Conservation (phyloP, 2,888 invertebrate genomes). For the Listrodromus nycthemerus region DNA sequence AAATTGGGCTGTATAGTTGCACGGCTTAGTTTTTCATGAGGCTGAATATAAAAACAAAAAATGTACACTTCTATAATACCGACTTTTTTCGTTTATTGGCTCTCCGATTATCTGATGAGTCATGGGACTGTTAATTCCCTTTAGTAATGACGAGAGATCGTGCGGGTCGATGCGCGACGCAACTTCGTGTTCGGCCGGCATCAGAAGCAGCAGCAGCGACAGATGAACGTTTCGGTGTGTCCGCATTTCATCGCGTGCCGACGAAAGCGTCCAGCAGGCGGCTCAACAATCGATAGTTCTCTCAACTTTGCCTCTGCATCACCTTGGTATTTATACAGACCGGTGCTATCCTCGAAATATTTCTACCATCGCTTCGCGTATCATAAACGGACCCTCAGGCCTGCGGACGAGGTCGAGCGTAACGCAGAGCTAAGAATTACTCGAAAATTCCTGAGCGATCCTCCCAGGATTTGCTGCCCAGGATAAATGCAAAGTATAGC, state of each 20-base stretch:
- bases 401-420: constrained; percentile 56
- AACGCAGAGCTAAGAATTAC: constrained; percentile 41
- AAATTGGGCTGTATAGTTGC: constrained; percentile 1
- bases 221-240: constrained; percentile 38
- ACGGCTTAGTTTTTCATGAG: background rate
- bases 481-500: constrained; percentile 12
- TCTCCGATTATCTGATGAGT: constrained; percentile 43
- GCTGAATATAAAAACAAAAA: no score
- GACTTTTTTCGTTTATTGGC: constrained; percentile 41
- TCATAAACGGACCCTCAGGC: constrained; percentile 60
- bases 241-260: constrained; percentile 43
- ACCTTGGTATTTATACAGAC: constrained; percentile 29
- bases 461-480: background rate
- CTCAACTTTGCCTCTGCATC: constrained; percentile 18
- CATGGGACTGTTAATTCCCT: constrained; percentile 37
- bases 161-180: constrained; percentile 8
- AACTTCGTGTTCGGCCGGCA: constrained; percentile 3
- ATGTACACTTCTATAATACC: no score
- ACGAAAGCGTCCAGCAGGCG: constrained; percentile 6
- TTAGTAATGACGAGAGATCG: constrained; percentile 33
- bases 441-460: constrained; percentile 48
- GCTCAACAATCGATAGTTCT: constrained; percentile 12
- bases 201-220: background rate
- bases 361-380: constrained; percentile 62
- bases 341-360: constrained; percentile 61